Percentiles rank a stretch among this genome's conserved stretches.
These are phyloP conservation scores for Colletes collaris DNA, from an alignment of 2,888 invertebrate genomes.

Conservation along the genomic window DNA sequence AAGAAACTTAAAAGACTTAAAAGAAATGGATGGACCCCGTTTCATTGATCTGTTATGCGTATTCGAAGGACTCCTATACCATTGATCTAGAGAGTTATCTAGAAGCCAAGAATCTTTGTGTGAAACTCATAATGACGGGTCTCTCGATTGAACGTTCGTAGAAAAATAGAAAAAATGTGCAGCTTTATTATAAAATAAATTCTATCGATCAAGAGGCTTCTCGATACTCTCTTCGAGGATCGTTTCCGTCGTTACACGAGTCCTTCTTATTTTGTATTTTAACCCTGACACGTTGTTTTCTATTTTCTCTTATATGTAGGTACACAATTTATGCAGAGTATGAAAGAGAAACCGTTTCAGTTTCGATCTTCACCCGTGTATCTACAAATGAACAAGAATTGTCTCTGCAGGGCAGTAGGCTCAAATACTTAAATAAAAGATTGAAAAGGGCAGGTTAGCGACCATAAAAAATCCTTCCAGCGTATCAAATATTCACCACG, in stretches of 20 bases:
- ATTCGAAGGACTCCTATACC: conserved; percentile 7
- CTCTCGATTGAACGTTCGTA: not conserved
- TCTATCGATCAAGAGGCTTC: conserved; percentile 11
- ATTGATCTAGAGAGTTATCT: not conserved
- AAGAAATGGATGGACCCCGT: not conserved
- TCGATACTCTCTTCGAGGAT: not conserved
- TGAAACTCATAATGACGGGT: conserved; percentile 7
- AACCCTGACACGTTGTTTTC: not conserved
- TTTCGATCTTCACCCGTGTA: not conserved
- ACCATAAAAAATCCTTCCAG: not conserved
- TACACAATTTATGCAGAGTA: not conserved
- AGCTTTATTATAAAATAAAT: conserved; percentile 22
- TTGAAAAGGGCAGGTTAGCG: not conserved
- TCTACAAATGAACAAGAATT: not conserved
- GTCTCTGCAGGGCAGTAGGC: not conserved
- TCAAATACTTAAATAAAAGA: not conserved
- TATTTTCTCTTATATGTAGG: not conserved
- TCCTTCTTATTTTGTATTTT: not conserved
- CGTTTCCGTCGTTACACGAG: conserved; percentile 5
- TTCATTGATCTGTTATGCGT: too few relatives aligned
- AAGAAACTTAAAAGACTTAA: not conserved
- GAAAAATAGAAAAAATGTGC: conserved; percentile 41
- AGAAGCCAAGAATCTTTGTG: conserved; percentile 12
- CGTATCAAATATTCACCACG: conserved; percentile 42
- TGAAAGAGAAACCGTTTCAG: too few relatives aligned